Evolutionary conservation across 2,888 invertebrate genomes (phyloP).

Genomic region (Nemoura dubitans): DNA sequence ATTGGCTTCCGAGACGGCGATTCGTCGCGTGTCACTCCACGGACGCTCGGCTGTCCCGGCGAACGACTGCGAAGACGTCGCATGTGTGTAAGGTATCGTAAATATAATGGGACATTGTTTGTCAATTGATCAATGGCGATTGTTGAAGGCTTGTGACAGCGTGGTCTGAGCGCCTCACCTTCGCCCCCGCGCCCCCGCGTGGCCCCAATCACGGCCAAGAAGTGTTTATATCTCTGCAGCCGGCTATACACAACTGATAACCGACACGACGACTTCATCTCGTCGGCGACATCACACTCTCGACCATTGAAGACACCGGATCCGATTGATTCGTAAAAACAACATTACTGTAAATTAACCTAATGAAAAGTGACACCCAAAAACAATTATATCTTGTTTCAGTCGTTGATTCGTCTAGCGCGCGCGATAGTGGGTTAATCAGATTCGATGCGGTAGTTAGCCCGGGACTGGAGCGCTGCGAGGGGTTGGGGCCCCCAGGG

Average conservation of each 20-base stretch:
- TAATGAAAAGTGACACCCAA: slow-evolving; percentile 12
- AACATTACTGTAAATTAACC: neutral
- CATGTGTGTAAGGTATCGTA: neutral
- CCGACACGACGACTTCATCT: no score
- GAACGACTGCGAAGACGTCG: neutral
- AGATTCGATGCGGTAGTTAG: neutral
- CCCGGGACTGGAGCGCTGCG: neutral
- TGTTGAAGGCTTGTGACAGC: neutral
- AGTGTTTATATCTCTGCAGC: neutral
- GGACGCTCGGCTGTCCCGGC: neutral
- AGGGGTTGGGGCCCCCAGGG: slow-evolving; percentile 29
- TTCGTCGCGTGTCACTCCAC: neutral
- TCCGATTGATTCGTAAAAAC: neutral
- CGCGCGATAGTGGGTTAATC: neutral
- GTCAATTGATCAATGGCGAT: neutral
- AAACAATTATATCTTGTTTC: neutral
- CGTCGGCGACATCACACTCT: neutral
- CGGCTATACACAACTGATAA: neutral
- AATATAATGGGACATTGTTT: neutral
- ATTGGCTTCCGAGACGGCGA: neutral
- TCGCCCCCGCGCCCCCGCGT: neutral
- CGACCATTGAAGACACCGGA: neutral
- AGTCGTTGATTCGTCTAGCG: neutral
- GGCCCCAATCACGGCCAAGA: neutral
- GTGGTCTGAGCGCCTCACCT: neutral